Evolutionary conservation across 2,113 vertebrate genomes (phyloP).

Genomic region (Phylloscopus trochilus): DNA sequence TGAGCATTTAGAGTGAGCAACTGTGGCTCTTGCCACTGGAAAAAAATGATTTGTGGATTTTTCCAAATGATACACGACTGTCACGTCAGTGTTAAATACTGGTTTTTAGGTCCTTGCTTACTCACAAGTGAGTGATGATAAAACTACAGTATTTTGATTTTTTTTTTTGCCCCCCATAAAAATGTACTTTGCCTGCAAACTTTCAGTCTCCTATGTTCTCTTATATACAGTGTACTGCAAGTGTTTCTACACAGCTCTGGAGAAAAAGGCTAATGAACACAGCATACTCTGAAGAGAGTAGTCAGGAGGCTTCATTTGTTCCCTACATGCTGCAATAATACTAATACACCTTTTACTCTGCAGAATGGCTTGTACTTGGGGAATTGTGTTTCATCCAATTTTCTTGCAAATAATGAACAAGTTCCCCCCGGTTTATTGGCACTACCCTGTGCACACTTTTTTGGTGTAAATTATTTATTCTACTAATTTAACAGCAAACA

Average conservation of each 20-base stretch:
- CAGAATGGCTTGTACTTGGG: constrained; percentile 45
- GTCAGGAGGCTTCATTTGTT: constrained; percentile 28
- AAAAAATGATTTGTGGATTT: background rate
- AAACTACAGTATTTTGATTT: background rate
- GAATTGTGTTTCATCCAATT: constrained; percentile 70
- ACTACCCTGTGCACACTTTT: constrained; percentile 63
- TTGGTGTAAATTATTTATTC: constrained; percentile 78
- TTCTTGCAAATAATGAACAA: constrained; percentile 73
- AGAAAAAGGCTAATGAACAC: background rate
- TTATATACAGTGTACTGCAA: background rate
- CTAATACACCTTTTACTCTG: constrained; percentile 35
- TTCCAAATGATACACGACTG: background rate
- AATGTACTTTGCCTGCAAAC: background rate
- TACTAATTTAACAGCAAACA: constrained; percentile 75
- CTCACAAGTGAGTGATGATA: background rate
- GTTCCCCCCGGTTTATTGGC: constrained; percentile 69
- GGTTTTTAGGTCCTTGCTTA: background rate
- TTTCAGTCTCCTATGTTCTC: background rate
- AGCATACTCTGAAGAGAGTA: background rate
- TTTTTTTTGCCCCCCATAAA: background rate
- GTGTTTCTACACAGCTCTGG: background rate
- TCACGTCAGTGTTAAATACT: background rate
- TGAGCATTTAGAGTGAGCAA: background rate
- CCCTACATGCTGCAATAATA: background rate
- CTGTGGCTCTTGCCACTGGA: background rate